These are phyloP conservation scores for Ephestia elutella DNA, from an alignment of 1,140 invertebrate genomes.

Conservation along the genomic window DNA sequence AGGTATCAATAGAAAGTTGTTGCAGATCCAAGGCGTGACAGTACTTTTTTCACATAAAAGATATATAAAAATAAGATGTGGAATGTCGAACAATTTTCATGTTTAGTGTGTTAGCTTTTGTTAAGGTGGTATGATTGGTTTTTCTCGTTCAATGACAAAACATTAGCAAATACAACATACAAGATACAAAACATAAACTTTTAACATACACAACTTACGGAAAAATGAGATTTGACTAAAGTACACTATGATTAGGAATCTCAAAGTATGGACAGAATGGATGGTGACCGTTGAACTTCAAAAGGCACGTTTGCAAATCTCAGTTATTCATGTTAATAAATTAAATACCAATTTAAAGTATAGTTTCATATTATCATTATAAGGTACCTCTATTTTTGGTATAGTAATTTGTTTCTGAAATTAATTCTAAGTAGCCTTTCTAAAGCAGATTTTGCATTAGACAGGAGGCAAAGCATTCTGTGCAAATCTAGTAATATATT, in stretches of 20 bases:
- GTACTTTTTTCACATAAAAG: slow-evolving; percentile 17
- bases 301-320: slow-evolving; percentile 47
- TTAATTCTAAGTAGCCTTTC: not conserved
- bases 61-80: slow-evolving; percentile 53
- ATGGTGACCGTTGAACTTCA: slow-evolving; percentile 46
- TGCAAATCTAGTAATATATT: slow-evolving; percentile 8
- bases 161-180: not conserved
- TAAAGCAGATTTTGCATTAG: not conserved
- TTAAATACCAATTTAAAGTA: slow-evolving; percentile 14
- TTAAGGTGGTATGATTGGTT: not conserved
- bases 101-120: not conserved
- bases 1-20: not conserved
- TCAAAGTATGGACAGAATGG: slow-evolving; percentile 47
- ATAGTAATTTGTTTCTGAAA: slow-evolving; percentile 12
- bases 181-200: slow-evolving; percentile 5
- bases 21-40: not conserved
- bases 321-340: slow-evolving; percentile 13
- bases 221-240: slow-evolving; percentile 10
- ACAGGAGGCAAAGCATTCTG: slow-evolving; percentile 1
- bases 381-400: slow-evolving; percentile 22
- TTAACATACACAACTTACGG: not conserved
- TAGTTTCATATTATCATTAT: slow-evolving; percentile 11
- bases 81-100: slow-evolving; percentile 46
- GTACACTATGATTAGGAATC: slow-evolving; percentile 32
- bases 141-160: not conserved